Evolutionary conservation across 2,888 invertebrate genomes (phyloP).

Genomic region (Noctua comes): DNA sequence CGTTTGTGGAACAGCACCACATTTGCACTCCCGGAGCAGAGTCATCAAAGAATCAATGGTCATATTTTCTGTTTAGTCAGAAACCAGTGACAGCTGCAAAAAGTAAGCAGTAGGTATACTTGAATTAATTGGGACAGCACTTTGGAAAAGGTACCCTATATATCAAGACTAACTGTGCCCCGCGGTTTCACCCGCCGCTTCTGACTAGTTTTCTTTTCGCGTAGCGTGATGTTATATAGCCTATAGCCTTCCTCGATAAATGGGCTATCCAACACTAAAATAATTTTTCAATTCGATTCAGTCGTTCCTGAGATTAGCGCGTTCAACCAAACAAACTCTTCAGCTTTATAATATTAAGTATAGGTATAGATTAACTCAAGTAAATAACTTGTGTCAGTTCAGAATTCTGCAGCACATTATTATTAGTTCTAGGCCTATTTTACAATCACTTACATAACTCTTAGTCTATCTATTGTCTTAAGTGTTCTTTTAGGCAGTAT

Average conservation of each 20-base stretch:
- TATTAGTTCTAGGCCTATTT: conserved; percentile 22
- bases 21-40: not conserved
- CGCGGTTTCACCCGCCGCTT: no score
- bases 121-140: conserved; percentile 1
- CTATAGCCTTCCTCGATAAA: no score
- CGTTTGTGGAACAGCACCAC: no score
- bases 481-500: conserved; percentile 27
- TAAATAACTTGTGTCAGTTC: conserved; percentile 5
- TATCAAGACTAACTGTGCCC: not conserved
- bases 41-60: not conserved
- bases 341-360: no score
- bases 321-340: no score
- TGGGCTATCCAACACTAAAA: no score
- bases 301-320: no score
- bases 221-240: no score
- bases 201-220: no score
- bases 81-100: not conserved
- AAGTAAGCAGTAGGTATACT: not conserved
- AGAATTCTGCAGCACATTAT: not conserved
- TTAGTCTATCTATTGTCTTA: conserved; percentile 34
- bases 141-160: not conserved
- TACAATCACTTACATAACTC: conserved; percentile 33
- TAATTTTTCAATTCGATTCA: no score
- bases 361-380: no score
- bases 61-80: not conserved